Percentiles rank a stretch among this genome's conserved stretches.
Conservation (phyloP, 2,797 vertebrate genomes). For the Lacerta bilineata region DNA sequence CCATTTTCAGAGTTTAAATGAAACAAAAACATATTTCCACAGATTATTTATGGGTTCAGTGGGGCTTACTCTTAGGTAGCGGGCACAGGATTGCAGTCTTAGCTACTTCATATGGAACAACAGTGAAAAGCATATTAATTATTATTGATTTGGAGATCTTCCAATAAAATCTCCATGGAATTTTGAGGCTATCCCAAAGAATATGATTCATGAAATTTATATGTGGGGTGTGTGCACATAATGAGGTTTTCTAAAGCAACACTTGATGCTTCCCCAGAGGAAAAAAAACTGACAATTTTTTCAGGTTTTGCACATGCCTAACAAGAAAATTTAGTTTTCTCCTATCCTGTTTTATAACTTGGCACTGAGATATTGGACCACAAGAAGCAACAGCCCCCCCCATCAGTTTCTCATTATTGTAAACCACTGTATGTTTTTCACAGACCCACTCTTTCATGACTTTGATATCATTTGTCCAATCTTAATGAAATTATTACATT, state of each 20-base stretch:
- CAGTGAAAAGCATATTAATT: too few relatives aligned
- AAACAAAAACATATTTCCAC: too few relatives aligned
- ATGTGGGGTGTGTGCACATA: background rate
- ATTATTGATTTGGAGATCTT: background rate
- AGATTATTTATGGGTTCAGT: too few relatives aligned
- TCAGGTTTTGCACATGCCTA: background rate
- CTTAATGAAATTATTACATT: conserved; percentile 45
- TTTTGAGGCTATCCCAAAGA: background rate
- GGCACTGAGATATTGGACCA: background rate
- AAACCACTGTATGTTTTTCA: conserved; percentile 3
- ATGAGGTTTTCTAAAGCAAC: background rate
- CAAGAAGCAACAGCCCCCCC: background rate
- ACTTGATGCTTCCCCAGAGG: background rate
- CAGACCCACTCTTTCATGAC: background rate
- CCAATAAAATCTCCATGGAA: background rate
- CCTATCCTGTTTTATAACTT: background rate
- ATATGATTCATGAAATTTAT: background rate
- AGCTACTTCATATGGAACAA: too few relatives aligned
- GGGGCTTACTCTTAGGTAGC: too few relatives aligned
- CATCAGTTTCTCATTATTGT: background rate
- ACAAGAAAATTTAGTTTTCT: background rate
- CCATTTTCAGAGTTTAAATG: too few relatives aligned
- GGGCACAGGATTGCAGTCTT: too few relatives aligned
- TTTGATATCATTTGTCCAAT: conserved; percentile 26
- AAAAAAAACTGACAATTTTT: background rate